phyloP scores from a whole-genome alignment of 2,113 vertebrate species.

The Neolamprologus brichardi region DNA sequence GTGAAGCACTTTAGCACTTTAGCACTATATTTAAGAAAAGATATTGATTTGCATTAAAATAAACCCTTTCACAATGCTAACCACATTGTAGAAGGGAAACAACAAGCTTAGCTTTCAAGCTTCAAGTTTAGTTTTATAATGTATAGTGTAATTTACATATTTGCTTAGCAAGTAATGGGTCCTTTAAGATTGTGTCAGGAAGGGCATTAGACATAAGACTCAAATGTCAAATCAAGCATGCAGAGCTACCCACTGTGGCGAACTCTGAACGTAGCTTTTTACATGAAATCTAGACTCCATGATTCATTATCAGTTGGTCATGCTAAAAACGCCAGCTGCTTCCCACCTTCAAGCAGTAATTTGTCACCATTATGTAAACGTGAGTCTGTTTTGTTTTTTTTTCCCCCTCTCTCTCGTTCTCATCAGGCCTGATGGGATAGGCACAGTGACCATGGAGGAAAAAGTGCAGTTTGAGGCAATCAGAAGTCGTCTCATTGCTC shows the following conservation, averaged over 20 bases:
- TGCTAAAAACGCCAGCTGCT: not conserved
- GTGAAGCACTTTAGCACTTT: not conserved
- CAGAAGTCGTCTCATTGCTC: slow-evolving; percentile 79
- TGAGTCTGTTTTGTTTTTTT: not conserved
- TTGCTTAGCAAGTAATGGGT: not conserved
- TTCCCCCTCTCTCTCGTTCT: not conserved
- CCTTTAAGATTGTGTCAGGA: not conserved
- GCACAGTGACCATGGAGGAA: slow-evolving; percentile 89
- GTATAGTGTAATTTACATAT: not conserved
- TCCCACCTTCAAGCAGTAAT: not conserved
- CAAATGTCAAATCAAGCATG: not conserved
- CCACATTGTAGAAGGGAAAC: not conserved
- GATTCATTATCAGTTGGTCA: not conserved
- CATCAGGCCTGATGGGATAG: slow-evolving; percentile 91
- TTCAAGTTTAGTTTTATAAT: not conserved
- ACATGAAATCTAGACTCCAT: not conserved
- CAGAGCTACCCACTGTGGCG: not conserved
- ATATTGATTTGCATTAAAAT: not conserved
- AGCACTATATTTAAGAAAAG: not conserved
- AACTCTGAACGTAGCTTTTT: not conserved
- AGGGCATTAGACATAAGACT: not conserved
- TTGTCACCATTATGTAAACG: not conserved
- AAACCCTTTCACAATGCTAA: not conserved
- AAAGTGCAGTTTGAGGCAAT: slow-evolving; percentile 87
- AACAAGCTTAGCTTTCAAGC: not conserved